Conservation (phyloP, 35 echinoderm and acorn worm species). For the Antedon bifida region DNA sequence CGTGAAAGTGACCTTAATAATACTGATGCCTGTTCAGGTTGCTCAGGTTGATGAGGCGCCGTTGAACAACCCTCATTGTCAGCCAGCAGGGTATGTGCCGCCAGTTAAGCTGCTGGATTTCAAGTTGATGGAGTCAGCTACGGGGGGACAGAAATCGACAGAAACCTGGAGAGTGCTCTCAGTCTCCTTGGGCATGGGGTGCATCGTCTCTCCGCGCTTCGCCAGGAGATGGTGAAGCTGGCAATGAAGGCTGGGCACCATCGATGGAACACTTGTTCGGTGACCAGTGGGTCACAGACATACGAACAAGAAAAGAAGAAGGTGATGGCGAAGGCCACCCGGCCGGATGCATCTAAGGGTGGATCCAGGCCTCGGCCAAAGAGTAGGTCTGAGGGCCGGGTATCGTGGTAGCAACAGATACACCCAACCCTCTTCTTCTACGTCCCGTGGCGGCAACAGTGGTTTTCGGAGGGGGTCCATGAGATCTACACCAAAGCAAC, state of each 20-base stretch:
- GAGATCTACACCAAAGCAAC: not conserved
- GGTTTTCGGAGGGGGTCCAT: not conserved
- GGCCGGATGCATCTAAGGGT: not conserved
- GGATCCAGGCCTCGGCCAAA: not conserved
- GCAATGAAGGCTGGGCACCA: not conserved
- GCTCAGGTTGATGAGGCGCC: too few relatives aligned
- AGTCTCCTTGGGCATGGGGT: not conserved
- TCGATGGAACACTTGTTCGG: not conserved
- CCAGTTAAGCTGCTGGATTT: not conserved
- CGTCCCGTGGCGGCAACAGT: too few relatives aligned
- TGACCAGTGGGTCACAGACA: not conserved
- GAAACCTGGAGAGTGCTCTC: not conserved
- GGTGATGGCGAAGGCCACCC: not conserved
- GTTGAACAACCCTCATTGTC: not conserved
- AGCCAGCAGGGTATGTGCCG: not conserved
- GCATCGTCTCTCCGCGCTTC: not conserved
- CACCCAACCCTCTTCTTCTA: not conserved
- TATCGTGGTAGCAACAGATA: not conserved
- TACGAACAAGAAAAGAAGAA: not conserved
- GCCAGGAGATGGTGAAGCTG: not conserved
- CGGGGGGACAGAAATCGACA: not conserved
- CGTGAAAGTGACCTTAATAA: not conserved
- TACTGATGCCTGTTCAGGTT: not conserved
- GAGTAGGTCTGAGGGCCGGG: not conserved
- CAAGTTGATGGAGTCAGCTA: not conserved